Evolutionary conservation across 2,888 invertebrate species (phyloP).

Genomic region (Conomelus anceps): DNA sequence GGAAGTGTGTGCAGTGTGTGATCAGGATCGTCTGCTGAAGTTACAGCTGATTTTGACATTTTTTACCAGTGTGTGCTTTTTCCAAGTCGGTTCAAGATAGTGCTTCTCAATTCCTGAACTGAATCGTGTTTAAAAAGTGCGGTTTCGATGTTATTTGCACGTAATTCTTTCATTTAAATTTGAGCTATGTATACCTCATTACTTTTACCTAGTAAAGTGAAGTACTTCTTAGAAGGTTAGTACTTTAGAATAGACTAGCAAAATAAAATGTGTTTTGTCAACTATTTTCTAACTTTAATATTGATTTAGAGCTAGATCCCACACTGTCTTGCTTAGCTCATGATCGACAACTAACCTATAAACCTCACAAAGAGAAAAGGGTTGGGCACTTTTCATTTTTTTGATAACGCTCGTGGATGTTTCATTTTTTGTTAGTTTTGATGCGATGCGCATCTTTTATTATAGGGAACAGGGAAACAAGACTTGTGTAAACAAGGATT

Average conservation of each 20-base stretch:
- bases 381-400: neutral
- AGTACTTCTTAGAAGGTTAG: conserved; percentile 8
- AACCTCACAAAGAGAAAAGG: neutral
- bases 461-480: no score
- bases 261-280: neutral
- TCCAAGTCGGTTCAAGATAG: neutral
- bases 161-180: neutral
- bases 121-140: neutral
- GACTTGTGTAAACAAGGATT: neutral
- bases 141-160: conserved; percentile 6
- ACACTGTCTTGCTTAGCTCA: neutral
- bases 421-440: neutral
- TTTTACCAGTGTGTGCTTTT: neutral
- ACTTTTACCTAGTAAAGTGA: neutral
- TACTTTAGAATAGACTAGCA: neutral
- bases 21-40: neutral
- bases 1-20: neutral
- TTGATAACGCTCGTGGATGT: neutral
- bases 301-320: neutral
- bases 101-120: neutral
- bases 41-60: neutral
- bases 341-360: neutral
- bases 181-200: conserved; percentile 12
- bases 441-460: no score
- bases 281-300: neutral